These are phyloP conservation scores for Nezara viridula DNA, from an alignment of 2,888 invertebrate genomes.

Conservation along the genomic window DNA sequence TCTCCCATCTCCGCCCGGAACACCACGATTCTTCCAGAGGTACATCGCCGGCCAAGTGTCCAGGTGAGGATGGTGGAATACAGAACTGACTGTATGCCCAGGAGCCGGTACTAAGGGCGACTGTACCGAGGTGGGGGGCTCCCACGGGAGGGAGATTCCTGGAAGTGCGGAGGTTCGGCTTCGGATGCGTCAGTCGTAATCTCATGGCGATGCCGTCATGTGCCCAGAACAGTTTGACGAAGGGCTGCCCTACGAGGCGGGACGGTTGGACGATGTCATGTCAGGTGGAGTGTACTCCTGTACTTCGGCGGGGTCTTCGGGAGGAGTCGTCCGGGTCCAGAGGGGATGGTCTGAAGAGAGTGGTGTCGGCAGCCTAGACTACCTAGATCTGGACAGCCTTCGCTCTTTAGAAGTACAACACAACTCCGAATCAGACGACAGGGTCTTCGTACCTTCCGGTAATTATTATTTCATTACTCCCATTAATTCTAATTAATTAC, in stretches of 20 bases:
- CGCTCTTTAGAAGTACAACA: conserved; percentile 12
- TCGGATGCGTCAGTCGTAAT: conserved; percentile 36
- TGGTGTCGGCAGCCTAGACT: conserved; percentile 58
- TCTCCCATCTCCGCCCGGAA: background rate
- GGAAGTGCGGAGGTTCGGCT: conserved; percentile 51
- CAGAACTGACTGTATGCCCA: background rate
- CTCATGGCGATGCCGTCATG: conserved; percentile 50
- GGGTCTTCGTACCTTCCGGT: conserved; percentile 62
- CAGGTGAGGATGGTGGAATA: background rate
- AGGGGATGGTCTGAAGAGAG: conserved; percentile 64
- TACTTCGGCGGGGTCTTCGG: conserved; percentile 45
- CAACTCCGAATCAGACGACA: conserved; percentile 56
- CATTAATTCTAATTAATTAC: too few species aligned
- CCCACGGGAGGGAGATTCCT: conserved; percentile 56
- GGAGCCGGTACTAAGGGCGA: background rate
- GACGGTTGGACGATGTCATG: background rate
- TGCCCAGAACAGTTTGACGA: conserved; percentile 43
- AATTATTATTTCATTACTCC: background rate
- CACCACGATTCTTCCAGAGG: background rate
- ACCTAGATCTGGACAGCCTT: conserved; percentile 54
- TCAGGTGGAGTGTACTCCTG: conserved; percentile 29
- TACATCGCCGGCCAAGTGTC: background rate
- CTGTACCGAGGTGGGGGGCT: conserved; percentile 7
- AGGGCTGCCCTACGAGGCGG: conserved; percentile 10
- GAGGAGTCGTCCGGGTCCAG: conserved; percentile 61